Evolutionary conservation across 1,140 invertebrate species (phyloP), one percentile per base, ranked within the genome.

Genomic region (Ridgeia piscesae): DNA sequence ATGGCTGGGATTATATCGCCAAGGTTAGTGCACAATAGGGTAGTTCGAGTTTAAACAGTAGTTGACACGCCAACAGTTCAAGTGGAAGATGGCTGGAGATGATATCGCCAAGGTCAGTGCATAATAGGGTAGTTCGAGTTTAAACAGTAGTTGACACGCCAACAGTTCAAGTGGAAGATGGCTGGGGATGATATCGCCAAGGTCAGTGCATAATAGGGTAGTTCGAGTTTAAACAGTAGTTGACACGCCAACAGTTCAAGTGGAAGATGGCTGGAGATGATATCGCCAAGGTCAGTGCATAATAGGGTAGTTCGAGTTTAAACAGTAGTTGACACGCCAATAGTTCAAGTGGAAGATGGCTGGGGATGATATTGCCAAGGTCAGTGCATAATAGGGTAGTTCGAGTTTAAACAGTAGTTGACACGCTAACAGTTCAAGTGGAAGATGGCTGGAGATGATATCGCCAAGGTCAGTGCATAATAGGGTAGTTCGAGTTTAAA

Each of bases 231-330:
- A n/a, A n/a, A n/a, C n/a, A n/a, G n/a, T n/a, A 92, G 88, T 35
- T 92, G 92, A 93, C 89, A 88, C 77, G 92, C 33, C 91, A 92
- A 33, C 92, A 93, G 88, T 35, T 92, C 34, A 92, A 91, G 92
- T 93, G 93, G 93, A 92, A 92, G 33, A 42, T 91, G 33, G 93
- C 92, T 31, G 93, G 93, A 27, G 93, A 93, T 14, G 93, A 93
- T 34, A 91, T 91, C 31, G 93, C 89, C 48, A 92, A 90, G 91
- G 92, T 93, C 58, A 21, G 58, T 77, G 58, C 8, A 21, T 14
- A 2, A 77, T 21, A 77, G 0, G 27, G 14, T 77, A 2, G 6
- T 48, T 77, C 58, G 58, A 21, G 27, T 77, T 9, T 31, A n/a
- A n/a, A n/a, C n/a, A n/a, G n/a, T n/a, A 92, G 88, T 35, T 92